Percentiles rank a stretch among this genome's conserved stretches.
Evolutionary conservation across 1,140 invertebrate genomes (phyloP).

Genomic region (Asobara japonica): DNA sequence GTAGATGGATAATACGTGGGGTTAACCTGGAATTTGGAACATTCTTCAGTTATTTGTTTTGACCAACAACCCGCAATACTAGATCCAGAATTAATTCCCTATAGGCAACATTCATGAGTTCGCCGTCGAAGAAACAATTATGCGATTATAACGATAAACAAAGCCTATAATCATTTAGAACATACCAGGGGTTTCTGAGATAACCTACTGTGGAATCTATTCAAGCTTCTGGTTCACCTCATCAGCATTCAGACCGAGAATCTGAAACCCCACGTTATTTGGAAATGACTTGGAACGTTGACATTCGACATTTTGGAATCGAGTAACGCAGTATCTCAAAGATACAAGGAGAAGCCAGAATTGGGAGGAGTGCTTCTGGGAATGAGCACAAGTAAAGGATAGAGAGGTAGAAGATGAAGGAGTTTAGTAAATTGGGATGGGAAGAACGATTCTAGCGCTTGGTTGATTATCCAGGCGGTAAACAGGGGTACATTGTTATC

Average conservation of each 20-base stretch:
- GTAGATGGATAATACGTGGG: neutral
- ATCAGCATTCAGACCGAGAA: neutral
- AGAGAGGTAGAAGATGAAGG: neutral
- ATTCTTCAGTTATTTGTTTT: neutral
- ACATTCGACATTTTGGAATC: slow-evolving; percentile 14
- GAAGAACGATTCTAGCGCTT: slow-evolving; percentile 45
- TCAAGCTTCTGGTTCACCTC: neutral
- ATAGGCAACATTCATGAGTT: neutral
- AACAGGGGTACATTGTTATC: slow-evolving; percentile 58
- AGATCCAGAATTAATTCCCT: neutral
- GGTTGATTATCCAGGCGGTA: slow-evolving; percentile 57
- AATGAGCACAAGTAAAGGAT: neutral
- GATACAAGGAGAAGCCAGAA: slow-evolving; percentile 3
- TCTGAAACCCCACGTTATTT: neutral
- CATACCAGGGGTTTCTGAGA: neutral
- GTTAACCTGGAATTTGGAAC: neutral
- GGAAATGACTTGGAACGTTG: slow-evolving; percentile 6
- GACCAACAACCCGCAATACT: neutral
- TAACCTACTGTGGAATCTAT: neutral
- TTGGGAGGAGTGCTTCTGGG: neutral
- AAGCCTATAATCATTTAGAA: neutral
- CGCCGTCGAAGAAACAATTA: neutral
- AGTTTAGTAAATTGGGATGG: neutral
- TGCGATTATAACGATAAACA: neutral
- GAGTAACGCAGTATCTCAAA: neutral